Percentiles rank a stretch among this genome's conserved stretches.
phyloP scores from a whole-genome alignment of 2,113 vertebrate species.

The Macquaria australasica region DNA sequence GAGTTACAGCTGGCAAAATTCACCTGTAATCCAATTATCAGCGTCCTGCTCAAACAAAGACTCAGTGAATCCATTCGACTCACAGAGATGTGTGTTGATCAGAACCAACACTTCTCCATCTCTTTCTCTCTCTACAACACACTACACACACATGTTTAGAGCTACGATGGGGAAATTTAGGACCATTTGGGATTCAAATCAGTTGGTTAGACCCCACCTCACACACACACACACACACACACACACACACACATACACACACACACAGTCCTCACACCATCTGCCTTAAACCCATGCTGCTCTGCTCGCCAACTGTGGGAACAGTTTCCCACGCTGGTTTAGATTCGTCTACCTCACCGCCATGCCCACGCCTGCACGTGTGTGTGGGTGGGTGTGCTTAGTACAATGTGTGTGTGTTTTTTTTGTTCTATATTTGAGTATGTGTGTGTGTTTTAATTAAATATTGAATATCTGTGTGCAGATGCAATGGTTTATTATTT shows the following conservation, averaged over 20 bases:
- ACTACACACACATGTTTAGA: not conserved
- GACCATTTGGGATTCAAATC: slow-evolving; percentile 70
- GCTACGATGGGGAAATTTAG: slow-evolving; percentile 16
- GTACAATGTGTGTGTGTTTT: not conserved
- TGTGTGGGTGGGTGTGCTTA: slow-evolving; percentile 5
- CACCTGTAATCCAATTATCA: slow-evolving; percentile 19
- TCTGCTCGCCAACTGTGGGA: slow-evolving; percentile 68
- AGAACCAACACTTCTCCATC: not conserved
- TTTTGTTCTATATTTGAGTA: not conserved
- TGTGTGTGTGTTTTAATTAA: not conserved
- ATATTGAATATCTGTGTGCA: not conserved
- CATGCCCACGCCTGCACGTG: slow-evolving; percentile 4
- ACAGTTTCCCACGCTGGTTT: slow-evolving; percentile 75
- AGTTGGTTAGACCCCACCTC: slow-evolving; percentile 34
- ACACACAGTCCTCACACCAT: slow-evolving; percentile 54
- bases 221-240: slow-evolving; percentile 31
- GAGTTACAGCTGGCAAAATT: slow-evolving; percentile 1
- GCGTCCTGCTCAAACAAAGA: not conserved
- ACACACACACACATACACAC: slow-evolving; percentile 33
- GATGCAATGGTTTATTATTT: not conserved
- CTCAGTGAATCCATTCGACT: not conserved
- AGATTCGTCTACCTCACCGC: slow-evolving; percentile 26
- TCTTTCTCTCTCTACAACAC: not conserved
- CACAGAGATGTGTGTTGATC: slow-evolving; percentile 2
- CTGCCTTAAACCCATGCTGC: slow-evolving; percentile 63